Base-by-base conservation (phyloP, 2,113 vertebrate species). In the Fregata magnificens region DNA sequence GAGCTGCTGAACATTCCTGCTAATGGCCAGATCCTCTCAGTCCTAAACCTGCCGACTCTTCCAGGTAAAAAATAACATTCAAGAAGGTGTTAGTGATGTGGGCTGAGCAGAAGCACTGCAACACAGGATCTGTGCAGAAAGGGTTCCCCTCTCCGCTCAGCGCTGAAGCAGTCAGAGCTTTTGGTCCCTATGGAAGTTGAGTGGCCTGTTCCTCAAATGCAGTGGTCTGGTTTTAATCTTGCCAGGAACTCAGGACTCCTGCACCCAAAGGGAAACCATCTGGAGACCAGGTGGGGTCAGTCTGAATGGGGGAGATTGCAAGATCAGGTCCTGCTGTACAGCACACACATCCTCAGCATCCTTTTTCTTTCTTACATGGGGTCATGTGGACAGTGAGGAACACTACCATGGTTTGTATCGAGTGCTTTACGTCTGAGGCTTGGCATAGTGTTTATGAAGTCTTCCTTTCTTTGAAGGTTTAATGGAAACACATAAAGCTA, bases 21-120 rank as follows among this genome's bases (percentile, higher is more conserved):
- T 96, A 94, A 93, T 73, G 85, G 88, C 83, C 91, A 92, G 83
- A 79, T 96, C 77, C 73, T 95, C 86, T 88, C 83, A 84, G 70
- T 52, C 73, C 66, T 74, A 91, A 97, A 76, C 70, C 73, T 87
- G 83, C 69, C 89, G 91, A 94, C 73, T 95, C 81, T 84, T 89
- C 66, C 91, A 95, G 73, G 88, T 94, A 97, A 82, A 83, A 84
- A 95, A 81, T 70, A 85, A 76, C 91, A 91, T 92, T 95, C 88
- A 86, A 87, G 88, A 85, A 96, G 56, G 88, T 82, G 88, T 87
- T 76, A 91, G 81, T 91, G 92, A 95, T 91, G 80, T 53, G 56
- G 40, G 44, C 42, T 85, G 29, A 82, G 65, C 74, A 93, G 58
- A 63, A 69, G n/a, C 32, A 45, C 36, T 49, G 49, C 61, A 67